Conservation (phyloP, 2,113 vertebrate species). For the Galemys pyrenaicus region DNA sequence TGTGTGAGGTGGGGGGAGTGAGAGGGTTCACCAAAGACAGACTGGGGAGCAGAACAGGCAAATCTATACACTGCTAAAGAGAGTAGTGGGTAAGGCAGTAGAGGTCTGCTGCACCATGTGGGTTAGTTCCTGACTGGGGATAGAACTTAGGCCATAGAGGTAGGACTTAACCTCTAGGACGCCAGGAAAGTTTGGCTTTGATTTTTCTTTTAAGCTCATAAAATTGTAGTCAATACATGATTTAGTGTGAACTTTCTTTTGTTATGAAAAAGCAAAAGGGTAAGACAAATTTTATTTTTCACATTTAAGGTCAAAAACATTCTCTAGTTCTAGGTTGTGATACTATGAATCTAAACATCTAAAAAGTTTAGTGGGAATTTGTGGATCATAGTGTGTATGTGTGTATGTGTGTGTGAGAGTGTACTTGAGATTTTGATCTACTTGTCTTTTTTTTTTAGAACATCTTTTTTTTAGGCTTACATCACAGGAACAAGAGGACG, state of each 20-base stretch:
- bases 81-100: too few relatives aligned
- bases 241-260: not conserved
- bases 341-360: not conserved
- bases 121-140: too few relatives aligned
- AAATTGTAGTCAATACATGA: not conserved
- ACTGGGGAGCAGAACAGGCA: too few relatives aligned
- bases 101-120: too few relatives aligned
- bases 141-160: too few relatives aligned
- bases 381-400: not conserved
- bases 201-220: not conserved
- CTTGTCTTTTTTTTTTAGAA: not conserved
- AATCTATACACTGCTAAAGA: too few relatives aligned
- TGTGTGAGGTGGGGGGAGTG: too few relatives aligned
- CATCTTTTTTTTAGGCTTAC: conserved; percentile 50
- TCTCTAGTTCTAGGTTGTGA: not conserved
- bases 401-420: not conserved
- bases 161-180: too few relatives aligned
- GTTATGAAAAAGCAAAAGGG: conserved; percentile 1
- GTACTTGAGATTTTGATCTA: not conserved
- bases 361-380: not conserved
- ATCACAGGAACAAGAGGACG: conserved; percentile 52
- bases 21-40: too few relatives aligned
- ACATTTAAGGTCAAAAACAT: not conserved
- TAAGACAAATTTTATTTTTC: not conserved
- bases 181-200: conserved; percentile 35